These are phyloP conservation scores for Selene dorsalis DNA, from an alignment of 2,797 vertebrate genomes.

Conservation along the genomic window DNA sequence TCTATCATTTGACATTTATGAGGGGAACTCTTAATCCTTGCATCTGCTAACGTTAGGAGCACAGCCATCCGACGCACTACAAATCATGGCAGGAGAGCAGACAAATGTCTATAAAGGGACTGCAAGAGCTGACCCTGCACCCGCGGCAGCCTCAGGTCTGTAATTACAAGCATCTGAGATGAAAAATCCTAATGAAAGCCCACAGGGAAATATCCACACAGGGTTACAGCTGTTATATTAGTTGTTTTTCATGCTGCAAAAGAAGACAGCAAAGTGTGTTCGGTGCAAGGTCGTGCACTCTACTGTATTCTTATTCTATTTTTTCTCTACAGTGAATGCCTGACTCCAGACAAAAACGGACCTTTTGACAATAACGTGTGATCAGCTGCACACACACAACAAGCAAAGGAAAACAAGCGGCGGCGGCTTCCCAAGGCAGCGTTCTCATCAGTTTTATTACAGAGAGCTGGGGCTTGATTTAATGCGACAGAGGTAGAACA, in stretches of 20 bases:
- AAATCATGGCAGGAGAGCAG: conserved; percentile 53
- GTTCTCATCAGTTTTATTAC: conserved; percentile 49
- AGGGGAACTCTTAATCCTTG: conserved; percentile 74
- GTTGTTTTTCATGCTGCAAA: conserved; percentile 33
- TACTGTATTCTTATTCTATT: background rate
- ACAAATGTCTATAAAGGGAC: conserved; percentile 49
- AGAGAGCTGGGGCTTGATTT: conserved; percentile 37
- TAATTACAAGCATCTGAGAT: conserved; percentile 70
- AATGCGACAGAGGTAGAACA: conserved; percentile 43
- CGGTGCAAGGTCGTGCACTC: conserved; percentile 17
- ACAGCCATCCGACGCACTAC: conserved; percentile 35
- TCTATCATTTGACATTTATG: conserved; percentile 77
- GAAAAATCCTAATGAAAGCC: conserved; percentile 56
- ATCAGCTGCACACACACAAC: conserved; percentile 3
- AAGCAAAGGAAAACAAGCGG: background rate
- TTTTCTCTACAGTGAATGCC: background rate
- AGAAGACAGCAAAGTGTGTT: conserved; percentile 8
- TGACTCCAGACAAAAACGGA: conserved; percentile 2
- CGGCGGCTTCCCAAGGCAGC: conserved; percentile 10
- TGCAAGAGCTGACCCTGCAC: conserved; percentile 42
- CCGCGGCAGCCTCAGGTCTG: conserved; percentile 40
- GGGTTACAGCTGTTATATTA: conserved; percentile 39
- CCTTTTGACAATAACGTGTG: conserved; percentile 3
- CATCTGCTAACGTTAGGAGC: conserved; percentile 50
- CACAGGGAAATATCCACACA: conserved; percentile 33